Evolutionary conservation across 2,797 vertebrate species (phyloP).

Genomic region (Acomys russatus): DNA sequence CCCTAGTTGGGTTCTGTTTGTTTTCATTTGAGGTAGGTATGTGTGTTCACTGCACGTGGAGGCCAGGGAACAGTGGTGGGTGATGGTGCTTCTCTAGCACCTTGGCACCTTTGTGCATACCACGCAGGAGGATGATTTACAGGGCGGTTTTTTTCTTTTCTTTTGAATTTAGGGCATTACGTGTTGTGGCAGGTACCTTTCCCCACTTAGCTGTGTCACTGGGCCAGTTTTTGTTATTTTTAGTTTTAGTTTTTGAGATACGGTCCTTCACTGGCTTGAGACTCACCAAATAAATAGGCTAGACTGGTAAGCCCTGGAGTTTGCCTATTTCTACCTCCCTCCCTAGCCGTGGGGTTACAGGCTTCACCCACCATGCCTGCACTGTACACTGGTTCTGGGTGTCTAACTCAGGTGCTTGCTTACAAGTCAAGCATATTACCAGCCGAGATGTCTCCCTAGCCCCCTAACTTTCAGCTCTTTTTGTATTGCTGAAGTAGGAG

Average conservation of each 20-base stretch:
- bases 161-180: background rate
- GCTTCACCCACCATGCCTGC: background rate
- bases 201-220: background rate
- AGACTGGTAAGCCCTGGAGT: background rate
- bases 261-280: background rate
- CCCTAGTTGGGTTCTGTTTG: background rate
- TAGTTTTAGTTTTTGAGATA: background rate
- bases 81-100: background rate
- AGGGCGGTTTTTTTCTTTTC: background rate
- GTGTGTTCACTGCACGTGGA: background rate
- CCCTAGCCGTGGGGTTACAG: background rate
- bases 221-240: background rate
- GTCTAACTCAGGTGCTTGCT: background rate
- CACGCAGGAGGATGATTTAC: background rate
- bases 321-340: background rate
- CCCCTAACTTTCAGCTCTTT: background rate
- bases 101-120: background rate
- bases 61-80: background rate
- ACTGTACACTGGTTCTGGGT: background rate
- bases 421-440: background rate
- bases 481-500: background rate
- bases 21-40: background rate
- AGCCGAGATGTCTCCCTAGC: background rate
- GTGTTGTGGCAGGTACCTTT: background rate
- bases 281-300: background rate